These are phyloP conservation scores for Limnothrissa miodon DNA, from an alignment of 2,113 vertebrate genomes.

Conservation along the genomic window DNA sequence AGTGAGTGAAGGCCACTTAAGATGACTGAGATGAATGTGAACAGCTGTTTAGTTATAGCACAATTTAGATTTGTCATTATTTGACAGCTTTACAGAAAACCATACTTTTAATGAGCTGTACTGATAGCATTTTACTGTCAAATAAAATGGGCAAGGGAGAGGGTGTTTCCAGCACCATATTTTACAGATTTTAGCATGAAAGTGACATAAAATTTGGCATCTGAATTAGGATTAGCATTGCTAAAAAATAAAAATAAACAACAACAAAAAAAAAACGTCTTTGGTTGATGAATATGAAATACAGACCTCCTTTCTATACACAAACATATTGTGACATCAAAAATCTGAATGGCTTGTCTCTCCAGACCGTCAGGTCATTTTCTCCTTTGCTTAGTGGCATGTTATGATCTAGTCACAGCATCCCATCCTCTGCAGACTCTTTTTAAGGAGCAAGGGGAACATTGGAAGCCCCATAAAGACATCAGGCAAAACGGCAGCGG, in stretches of 20 bases:
- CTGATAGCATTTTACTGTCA: slow-evolving; percentile 14
- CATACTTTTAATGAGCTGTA: neutral
- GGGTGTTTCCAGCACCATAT: neutral
- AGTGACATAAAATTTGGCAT: neutral
- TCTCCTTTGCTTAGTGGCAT: neutral
- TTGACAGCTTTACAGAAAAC: slow-evolving; percentile 8
- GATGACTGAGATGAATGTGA: neutral
- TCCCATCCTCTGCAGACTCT: slow-evolving; percentile 53
- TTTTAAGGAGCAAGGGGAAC: slow-evolving; percentile 65
- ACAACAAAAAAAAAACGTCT: neutral
- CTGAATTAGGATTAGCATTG: neutral
- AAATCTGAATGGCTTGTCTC: neutral
- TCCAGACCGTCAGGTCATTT: neutral
- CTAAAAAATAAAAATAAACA: neutral
- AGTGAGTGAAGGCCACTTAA: neutral
- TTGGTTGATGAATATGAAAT: neutral
- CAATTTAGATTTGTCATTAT: neutral
- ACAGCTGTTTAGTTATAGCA: slow-evolving; percentile 3
- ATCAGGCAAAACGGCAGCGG: slow-evolving; percentile 68
- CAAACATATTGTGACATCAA: neutral
- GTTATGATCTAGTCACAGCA: slow-evolving; percentile 43
- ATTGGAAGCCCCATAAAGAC: slow-evolving; percentile 67
- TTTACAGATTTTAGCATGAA: neutral
- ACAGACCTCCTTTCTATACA: neutral
- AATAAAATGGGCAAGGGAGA: neutral